A percentile compares a stretch with the other conserved stretches of the same genome.
These are phyloP conservation scores for Seriola aureovittata DNA, from an alignment of 2,113 vertebrate species.

Conservation along the genomic window DNA sequence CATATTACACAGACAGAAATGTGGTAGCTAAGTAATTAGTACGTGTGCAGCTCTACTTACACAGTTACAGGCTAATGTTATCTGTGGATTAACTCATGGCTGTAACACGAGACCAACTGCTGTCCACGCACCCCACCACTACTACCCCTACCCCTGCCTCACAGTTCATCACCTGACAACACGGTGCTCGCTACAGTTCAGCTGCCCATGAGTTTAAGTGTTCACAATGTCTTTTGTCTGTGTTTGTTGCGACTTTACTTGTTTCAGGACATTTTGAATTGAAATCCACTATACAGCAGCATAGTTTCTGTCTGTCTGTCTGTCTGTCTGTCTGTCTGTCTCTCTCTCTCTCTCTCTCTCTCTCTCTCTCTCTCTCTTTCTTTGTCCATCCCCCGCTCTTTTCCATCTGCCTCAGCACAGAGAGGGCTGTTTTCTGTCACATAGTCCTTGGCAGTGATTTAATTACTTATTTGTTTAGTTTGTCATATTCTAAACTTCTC, in stretches of 20 bases:
- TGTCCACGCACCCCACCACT: constrained; percentile 5
- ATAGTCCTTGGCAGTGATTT: constrained; percentile 71
- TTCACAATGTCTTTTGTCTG: neutral
- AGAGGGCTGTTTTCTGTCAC: constrained; percentile 65
- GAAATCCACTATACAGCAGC: constrained; percentile 2
- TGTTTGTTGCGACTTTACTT: constrained; percentile 11
- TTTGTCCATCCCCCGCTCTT: constrained; percentile 52
- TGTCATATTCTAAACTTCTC: constrained; percentile 72
- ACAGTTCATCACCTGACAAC: constrained; percentile 24
- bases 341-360: constrained; percentile 1
- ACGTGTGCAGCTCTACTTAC: constrained; percentile 48
- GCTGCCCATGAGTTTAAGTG: neutral
- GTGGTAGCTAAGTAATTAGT: constrained; percentile 41
- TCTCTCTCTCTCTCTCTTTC: constrained; percentile 7
- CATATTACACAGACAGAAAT: constrained; percentile 31
- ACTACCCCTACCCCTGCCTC: neutral
- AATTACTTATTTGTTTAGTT: constrained; percentile 81
- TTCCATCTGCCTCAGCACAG: constrained; percentile 62
- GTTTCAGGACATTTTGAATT: constrained; percentile 16
- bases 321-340: neutral
- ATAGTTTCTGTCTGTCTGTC: constrained; percentile 1
- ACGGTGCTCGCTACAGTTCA: neutral
- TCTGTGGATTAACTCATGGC: constrained; percentile 46
- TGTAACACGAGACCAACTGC: constrained; percentile 55
- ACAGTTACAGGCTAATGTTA: constrained; percentile 32